These are phyloP conservation scores for Guaruba guarouba DNA, from an alignment of 2,113 vertebrate genomes.

Conservation along the genomic window DNA sequence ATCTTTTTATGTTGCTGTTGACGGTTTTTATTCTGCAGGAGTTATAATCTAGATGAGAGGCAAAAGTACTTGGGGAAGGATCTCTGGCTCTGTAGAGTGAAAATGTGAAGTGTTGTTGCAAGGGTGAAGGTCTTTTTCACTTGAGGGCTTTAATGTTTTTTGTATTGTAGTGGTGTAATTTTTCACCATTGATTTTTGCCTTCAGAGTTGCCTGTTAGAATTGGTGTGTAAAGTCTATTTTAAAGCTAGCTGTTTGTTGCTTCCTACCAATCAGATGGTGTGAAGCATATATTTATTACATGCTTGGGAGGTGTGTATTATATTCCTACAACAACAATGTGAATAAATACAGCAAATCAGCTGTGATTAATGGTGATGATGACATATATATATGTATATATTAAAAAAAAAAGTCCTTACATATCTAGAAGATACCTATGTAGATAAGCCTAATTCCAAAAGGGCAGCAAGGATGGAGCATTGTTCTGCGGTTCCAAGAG, in stretches of 20 bases:
- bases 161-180: background rate
- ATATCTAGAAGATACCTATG: background rate
- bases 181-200: background rate
- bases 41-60: background rate
- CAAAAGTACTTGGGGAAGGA: constrained; percentile 18
- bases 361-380: background rate
- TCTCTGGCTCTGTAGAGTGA: constrained; percentile 7
- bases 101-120: constrained; percentile 43
- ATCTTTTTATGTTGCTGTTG: constrained; percentile 18
- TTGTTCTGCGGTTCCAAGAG: background rate
- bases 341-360: background rate
- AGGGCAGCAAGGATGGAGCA: background rate
- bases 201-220: background rate
- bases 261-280: background rate
- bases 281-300: background rate
- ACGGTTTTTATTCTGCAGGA: background rate
- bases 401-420: background rate
- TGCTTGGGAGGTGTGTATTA: background rate
- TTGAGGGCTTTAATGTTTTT: background rate
- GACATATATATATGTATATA: background rate
- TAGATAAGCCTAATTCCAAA: background rate
- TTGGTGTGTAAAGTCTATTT: background rate
- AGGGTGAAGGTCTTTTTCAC: constrained; percentile 22
- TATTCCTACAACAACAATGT: background rate
- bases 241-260: background rate